A percentile compares a stretch with the other conserved stretches of the same genome.
These are phyloP conservation scores for Azorinus chamasolen DNA, from an alignment of 2,888 invertebrate genomes.

Conservation along the genomic window DNA sequence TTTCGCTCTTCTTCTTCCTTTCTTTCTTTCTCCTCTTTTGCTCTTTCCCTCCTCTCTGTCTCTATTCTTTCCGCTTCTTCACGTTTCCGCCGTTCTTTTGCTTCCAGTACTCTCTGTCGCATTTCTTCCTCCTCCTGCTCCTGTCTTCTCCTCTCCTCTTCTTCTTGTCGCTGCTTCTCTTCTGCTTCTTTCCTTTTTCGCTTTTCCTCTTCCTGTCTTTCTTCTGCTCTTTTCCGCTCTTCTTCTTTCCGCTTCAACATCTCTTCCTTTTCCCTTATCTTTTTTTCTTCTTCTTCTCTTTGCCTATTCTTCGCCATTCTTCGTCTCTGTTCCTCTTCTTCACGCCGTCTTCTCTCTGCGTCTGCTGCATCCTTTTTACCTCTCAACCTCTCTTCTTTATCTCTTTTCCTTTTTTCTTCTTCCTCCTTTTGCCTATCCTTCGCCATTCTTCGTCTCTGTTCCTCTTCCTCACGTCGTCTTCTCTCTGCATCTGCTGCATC, in stretches of 20 bases:
- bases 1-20: conserved; percentile 22
- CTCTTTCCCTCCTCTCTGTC: too few species aligned
- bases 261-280: conserved; percentile 3
- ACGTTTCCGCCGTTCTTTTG: too few species aligned
- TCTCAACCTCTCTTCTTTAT: background rate
- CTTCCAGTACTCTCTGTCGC: too few species aligned
- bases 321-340: background rate
- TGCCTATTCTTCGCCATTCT: background rate
- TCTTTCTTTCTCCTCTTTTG: conserved; percentile 21
- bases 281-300: background rate
- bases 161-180: too few species aligned
- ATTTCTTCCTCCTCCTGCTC: too few species aligned
- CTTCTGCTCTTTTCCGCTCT: too few species aligned
- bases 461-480: background rate
- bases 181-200: too few species aligned
- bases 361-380: background rate
- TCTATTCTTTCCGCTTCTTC: too few species aligned
- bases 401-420: background rate
- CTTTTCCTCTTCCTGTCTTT: too few species aligned
- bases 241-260: background rate
- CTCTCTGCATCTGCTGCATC: background rate
- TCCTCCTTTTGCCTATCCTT: background rate
- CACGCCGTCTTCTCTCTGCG: background rate
- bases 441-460: background rate
- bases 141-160: too few species aligned